A percentile compares a stretch with the other conserved stretches of the same genome.
Conservation (phyloP, 2,888 invertebrate species). For the Papilio gigon region DNA sequence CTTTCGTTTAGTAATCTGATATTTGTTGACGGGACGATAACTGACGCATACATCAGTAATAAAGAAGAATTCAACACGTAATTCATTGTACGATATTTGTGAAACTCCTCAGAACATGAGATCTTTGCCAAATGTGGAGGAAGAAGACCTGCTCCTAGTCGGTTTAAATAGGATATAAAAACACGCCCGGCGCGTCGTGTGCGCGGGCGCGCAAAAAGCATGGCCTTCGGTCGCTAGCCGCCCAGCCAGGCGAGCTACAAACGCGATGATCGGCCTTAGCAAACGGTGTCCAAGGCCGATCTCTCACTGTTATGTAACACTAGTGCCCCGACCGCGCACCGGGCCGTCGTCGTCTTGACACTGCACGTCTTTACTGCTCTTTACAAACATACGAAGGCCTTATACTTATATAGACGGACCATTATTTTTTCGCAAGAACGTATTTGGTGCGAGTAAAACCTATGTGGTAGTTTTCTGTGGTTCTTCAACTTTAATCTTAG, state of each 20-base stretch:
- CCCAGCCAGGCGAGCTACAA: neutral
- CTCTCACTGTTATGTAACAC: constrained; percentile 17
- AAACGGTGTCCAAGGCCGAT: constrained; percentile 28
- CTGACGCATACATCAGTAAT: too few species aligned
- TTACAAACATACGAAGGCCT: neutral
- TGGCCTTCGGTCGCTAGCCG: constrained; percentile 8
- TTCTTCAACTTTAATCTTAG: too few species aligned
- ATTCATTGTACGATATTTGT: too few species aligned
- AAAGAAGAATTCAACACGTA: too few species aligned
- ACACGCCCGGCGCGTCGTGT: neutral
- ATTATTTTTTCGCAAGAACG: neutral
- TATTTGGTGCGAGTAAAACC: neutral
- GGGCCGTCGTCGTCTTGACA: neutral
- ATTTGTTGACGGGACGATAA: too few species aligned
- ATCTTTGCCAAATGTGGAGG: too few species aligned
- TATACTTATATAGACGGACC: neutral
- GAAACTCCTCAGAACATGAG: too few species aligned
- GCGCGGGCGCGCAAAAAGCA: constrained; percentile 10
- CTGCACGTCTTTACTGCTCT: too few species aligned
- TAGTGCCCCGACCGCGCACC: neutral
- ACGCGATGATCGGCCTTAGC: constrained; percentile 16
- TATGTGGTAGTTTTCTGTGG: too few species aligned
- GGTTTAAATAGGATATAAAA: neutral
- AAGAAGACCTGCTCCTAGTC: too few species aligned
- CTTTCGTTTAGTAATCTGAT: too few species aligned